Conservation (phyloP, 2,888 invertebrate genomes). For the Brassicogethes aeneus region DNA sequence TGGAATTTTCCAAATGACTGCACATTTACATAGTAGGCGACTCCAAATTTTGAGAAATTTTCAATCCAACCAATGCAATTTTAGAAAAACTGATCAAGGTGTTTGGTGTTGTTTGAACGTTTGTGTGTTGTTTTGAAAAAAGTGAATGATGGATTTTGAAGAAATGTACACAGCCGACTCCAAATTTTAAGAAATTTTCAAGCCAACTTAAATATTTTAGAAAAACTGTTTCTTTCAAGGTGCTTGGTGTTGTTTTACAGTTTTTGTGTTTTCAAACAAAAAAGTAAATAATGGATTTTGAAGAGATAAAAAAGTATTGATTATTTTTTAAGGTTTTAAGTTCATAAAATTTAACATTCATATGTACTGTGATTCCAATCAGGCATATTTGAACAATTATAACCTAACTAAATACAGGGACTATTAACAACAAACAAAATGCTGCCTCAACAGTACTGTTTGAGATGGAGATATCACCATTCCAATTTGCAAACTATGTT, state of each 20-base stretch:
- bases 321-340: conserved; percentile 36
- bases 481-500: conserved; percentile 85
- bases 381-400: neutral
- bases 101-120: no score
- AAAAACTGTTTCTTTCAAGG: conserved; percentile 20
- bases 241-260: conserved; percentile 18
- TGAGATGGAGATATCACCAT: conserved; percentile 90
- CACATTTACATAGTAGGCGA: conserved; percentile 41
- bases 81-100: no score
- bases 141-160: no score
- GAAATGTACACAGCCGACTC: no score
- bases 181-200: conserved; percentile 37
- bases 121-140: no score
- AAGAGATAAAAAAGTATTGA: conserved; percentile 35
- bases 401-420: conserved; percentile 4
- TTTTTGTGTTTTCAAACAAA: conserved; percentile 23
- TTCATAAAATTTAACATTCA: conserved; percentile 28
- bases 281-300: conserved; percentile 27
- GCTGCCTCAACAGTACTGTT: conserved; percentile 84
- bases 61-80: conserved; percentile 26
- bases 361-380: conserved; percentile 14
- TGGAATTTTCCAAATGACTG: conserved; percentile 59
- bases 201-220: conserved; percentile 22
- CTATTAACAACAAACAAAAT: conserved; percentile 41
- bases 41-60: conserved; percentile 38